phyloP scores from a whole-genome alignment of 2,888 invertebrate genomes.

The Salticus scenicus region DNA sequence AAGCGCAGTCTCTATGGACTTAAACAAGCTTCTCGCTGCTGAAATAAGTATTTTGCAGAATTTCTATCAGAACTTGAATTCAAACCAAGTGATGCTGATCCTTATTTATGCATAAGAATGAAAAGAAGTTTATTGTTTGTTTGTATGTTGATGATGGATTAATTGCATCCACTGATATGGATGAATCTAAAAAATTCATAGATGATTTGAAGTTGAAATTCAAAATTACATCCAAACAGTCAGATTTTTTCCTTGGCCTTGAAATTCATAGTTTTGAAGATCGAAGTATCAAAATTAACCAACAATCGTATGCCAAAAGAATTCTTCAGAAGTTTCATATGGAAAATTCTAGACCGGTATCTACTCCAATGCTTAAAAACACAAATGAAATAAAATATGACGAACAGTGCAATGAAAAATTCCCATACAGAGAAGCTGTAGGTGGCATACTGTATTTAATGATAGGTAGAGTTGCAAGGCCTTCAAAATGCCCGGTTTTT shows the following conservation, averaged over 20 bases:
- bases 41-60: slow-evolving; percentile 42
- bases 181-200: slow-evolving; percentile 19
- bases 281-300: slow-evolving; percentile 8
- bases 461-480: slow-evolving; percentile 39
- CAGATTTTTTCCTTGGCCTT: slow-evolving; percentile 24
- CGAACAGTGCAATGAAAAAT: background rate
- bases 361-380: too few species aligned
- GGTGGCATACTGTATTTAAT: slow-evolving; percentile 43
- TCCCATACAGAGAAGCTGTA: too few species aligned
- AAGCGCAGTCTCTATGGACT: slow-evolving; percentile 58
- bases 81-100: slow-evolving; percentile 34
- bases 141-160: too few species aligned
- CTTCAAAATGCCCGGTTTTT: too few species aligned
- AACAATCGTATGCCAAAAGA: too few species aligned
- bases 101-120: slow-evolving; percentile 20
- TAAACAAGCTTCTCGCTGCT: slow-evolving; percentile 57
- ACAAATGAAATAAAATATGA: background rate
- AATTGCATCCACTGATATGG: slow-evolving; percentile 14
- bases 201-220: slow-evolving; percentile 19
- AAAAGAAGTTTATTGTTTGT: slow-evolving; percentile 7
- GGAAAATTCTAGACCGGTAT: too few species aligned
- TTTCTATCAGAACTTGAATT: slow-evolving; percentile 33
- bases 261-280: slow-evolving; percentile 7
- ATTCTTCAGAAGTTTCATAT: too few species aligned
- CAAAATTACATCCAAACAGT: slow-evolving; percentile 2